Conservation (phyloP, 2,113 vertebrate genomes). For the Gambusia holbrooki region DNA sequence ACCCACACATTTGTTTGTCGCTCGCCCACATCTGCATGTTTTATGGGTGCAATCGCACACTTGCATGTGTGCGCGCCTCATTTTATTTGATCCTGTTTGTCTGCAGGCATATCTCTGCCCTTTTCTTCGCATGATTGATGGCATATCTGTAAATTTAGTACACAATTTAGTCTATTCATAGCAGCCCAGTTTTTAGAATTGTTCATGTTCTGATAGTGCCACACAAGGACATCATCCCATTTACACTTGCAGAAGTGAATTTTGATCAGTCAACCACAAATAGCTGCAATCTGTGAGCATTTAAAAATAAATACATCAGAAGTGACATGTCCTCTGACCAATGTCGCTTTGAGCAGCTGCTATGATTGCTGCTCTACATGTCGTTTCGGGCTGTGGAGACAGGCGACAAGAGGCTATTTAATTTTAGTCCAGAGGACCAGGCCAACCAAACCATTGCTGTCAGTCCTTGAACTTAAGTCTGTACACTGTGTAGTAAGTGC, state of each 20-base stretch:
- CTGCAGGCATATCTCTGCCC: slow-evolving; percentile 58
- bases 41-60: slow-evolving; percentile 9
- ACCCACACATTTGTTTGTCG: not conserved
- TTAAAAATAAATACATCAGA: slow-evolving; percentile 25
- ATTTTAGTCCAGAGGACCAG: slow-evolving; percentile 50
- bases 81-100: slow-evolving; percentile 28
- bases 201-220: slow-evolving; percentile 13
- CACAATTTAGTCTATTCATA: slow-evolving; percentile 69
- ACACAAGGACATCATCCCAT: slow-evolving; percentile 37
- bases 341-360: slow-evolving; percentile 11
- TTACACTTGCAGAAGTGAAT: slow-evolving; percentile 20
- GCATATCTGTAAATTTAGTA: slow-evolving; percentile 51
- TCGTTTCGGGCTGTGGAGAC: slow-evolving; percentile 22
- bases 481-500: not conserved
- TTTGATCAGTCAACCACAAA: slow-evolving; percentile 38
- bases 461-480: slow-evolving; percentile 15
- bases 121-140: slow-evolving; percentile 75
- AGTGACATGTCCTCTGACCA: slow-evolving; percentile 33
- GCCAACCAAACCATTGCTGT: slow-evolving; percentile 22
- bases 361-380: slow-evolving; percentile 52
- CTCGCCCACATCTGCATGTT: slow-evolving; percentile 14
- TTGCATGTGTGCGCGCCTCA: slow-evolving; percentile 14
- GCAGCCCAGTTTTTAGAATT: slow-evolving; percentile 47
- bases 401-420: slow-evolving; percentile 35
- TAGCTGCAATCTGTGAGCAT: slow-evolving; percentile 17